Conservation (phyloP, 2,797 vertebrate genomes). For the Oryzias dopingdopingensis region DNA sequence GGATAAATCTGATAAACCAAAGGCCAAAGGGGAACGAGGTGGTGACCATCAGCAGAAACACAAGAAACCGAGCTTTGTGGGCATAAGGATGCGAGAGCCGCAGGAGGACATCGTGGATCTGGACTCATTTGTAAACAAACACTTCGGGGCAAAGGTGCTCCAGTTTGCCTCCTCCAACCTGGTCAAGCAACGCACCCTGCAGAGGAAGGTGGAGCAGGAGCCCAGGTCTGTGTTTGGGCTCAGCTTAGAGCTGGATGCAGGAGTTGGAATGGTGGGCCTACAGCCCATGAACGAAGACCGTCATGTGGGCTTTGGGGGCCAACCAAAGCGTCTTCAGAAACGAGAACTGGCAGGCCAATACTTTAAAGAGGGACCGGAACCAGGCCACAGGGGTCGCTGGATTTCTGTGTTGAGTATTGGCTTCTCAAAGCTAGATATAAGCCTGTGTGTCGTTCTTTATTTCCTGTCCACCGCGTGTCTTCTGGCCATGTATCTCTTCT, state of each 20-base stretch:
- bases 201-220: slow-evolving; percentile 66
- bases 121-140: slow-evolving; percentile 79
- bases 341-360: slow-evolving; percentile 65
- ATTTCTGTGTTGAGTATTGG: slow-evolving; percentile 80
- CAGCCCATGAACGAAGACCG: slow-evolving; percentile 43
- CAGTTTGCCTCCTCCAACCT: slow-evolving; percentile 49
- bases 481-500: slow-evolving; percentile 86
- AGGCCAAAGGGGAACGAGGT: slow-evolving; percentile 14
- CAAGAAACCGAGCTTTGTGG: slow-evolving; percentile 75
- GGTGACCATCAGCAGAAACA: slow-evolving; percentile 4
- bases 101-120: slow-evolving; percentile 85
- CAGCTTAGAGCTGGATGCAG: slow-evolving; percentile 55
- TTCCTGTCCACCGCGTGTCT: slow-evolving; percentile 87
- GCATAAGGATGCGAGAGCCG: slow-evolving; percentile 50
- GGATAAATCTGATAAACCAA: slow-evolving; percentile 19
- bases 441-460: slow-evolving; percentile 88
- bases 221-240: slow-evolving; percentile 29
- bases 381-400: slow-evolving; percentile 67
- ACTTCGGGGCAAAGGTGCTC: slow-evolving; percentile 79
- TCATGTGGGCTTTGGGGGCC: slow-evolving; percentile 26
- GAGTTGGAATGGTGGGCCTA: slow-evolving; percentile 55
- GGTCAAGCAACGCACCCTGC: slow-evolving; percentile 64
- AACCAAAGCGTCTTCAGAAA: slow-evolving; percentile 52
- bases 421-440: slow-evolving; percentile 88
- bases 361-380: slow-evolving; percentile 34